Evolutionary conservation across 2,888 invertebrate species (phyloP), one percentile per base, ranked within the genome.

Genomic region (Panzeria rudis): DNA sequence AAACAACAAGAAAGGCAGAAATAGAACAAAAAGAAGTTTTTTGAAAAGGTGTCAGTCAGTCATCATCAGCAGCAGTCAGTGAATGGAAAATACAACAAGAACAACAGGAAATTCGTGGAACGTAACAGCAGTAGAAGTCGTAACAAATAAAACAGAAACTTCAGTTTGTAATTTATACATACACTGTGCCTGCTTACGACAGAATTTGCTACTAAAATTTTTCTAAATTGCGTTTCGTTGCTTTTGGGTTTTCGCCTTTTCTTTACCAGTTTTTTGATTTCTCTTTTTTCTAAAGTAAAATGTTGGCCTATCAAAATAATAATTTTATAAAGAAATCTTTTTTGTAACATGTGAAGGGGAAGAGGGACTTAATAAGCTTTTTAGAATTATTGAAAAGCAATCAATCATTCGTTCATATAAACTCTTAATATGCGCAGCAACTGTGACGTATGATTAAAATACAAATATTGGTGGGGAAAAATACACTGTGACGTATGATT

Each of bases 401-500:
- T 35, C 20, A 32, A 41, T 23, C 20, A 68, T 47, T 15, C 41
- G 44, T 29, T 32, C 15, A 35, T 9, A 5, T 13, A 3, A 29
- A 25, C 20, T 4, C 5, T 23, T 23, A 47, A 2, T 8, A 23
- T 35, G 25, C 17, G n/a, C 20, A 44, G 62, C 38, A 25, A 38
- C 25, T 15, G 11, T 9, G 32, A 64, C 79, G 79, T 64, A 80
- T 72, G 72, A 72, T 32, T 66, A 73, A 72, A 66, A 47, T 79
- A n/a, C n/a, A n/a, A 32, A 15, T 17, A 15, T 38, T 66, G 15
- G 15, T 23, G n/a, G 3, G 17, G 32, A 29, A 29, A 38, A 3
- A 44, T 50, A 59, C 15, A 54, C 23, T 61, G 78, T 79, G 83
- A 25, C 83, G 78, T 83, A 83, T 83, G 73, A 78, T 47, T 61